Base-by-base conservation (phyloP, 2,113 vertebrate genomes). In the Ptyas mucosa region DNA sequence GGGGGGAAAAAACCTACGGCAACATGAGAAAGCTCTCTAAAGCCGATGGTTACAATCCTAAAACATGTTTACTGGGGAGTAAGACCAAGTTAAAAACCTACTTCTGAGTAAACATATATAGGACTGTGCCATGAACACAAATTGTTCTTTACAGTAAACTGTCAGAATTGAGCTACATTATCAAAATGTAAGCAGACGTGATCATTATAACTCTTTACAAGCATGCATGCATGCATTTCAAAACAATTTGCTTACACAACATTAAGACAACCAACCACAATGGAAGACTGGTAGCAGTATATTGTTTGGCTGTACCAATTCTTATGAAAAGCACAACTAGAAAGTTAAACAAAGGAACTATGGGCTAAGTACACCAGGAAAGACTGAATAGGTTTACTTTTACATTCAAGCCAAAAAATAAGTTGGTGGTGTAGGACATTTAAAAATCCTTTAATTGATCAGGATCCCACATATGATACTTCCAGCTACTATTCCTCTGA, bases 141-240 rank as follows among this genome's bases (percentile, higher is more conserved):
- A 95, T 53, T 94, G 55, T 64, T 95, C 69, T 92, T 94, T 95
- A 93, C 96, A 94, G 94, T 94, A 95, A 94, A 94, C 87, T 87
- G 92, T 96, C 92, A 95, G 94, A 95, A 91, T 85, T 95, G 91
- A 95, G 93, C 90, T 92, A 97, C 92, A 95, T 89, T 94, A 96
- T 93, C 85, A 91, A 91, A 89, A 95, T 94, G 94, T 23, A 96
- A 54, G 92, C 92, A 97, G 94, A 89, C 96, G 95, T 95, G 92
- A 96, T 91, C 92, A 96, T 90, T 81, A 92, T 95, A 94, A 95
- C 53, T 96, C 88, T 94, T 58, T 96, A 94, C 94, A 94, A 15
- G 91, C 97, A 97, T 96, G 95, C 97, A 97, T 0, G 0, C 96
- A 96, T 96, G 95, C 95, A 95, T 89, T 90, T 94, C 90, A 75